Evolutionary conservation across 2,888 invertebrate species (phyloP), one percentile per base, ranked within the genome.

Genomic region (Operophtera brumata): DNA sequence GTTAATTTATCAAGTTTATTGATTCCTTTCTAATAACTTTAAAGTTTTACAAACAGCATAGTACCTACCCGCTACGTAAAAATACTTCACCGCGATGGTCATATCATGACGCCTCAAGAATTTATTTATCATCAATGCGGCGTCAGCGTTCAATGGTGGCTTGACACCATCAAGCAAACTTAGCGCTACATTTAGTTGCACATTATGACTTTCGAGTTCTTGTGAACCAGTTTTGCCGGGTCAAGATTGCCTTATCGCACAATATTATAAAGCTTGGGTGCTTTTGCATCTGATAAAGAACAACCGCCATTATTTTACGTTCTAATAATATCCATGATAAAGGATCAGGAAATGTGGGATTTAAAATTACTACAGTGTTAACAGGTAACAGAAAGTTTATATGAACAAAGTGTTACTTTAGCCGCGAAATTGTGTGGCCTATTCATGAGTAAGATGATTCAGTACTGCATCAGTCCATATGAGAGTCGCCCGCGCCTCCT

Each of bases 381-480:
- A 20, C 4, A 4, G 20, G 20, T 20, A 20, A 20, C n/a, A 20
- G 11, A 6, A 32, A 32, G 1, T 82, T 81, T n/a, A n/a, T 77
- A 80, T 78, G 80, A 85, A 87, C 83, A 89, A 86, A 85, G 75
- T 77, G 79, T 80, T 83, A 28, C 71, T 71, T 69, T 67, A 73
- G 76, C 71, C 72, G 69, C 73, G 81, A 78, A 82, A 82, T 86
- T 83, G 83, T 83, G 86, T 84, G 81, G 80, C 78, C 71, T 71
- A 80, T 80, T 80, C 82, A 70, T 67, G 62, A 43, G 64, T 57
- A 77, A 76, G 78, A 82, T 87, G 90, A 87, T 83, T 89, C 89
- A 90, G 90, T 89, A 75, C 75, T 77, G 80, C 78, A 83, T 86
- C 82, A 86, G 86, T 76, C 84, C 82, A 88, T 88, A 88, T 73